These are phyloP conservation scores for Euclidia mi DNA, from an alignment of 2,888 invertebrate species.

Conservation along the genomic window DNA sequence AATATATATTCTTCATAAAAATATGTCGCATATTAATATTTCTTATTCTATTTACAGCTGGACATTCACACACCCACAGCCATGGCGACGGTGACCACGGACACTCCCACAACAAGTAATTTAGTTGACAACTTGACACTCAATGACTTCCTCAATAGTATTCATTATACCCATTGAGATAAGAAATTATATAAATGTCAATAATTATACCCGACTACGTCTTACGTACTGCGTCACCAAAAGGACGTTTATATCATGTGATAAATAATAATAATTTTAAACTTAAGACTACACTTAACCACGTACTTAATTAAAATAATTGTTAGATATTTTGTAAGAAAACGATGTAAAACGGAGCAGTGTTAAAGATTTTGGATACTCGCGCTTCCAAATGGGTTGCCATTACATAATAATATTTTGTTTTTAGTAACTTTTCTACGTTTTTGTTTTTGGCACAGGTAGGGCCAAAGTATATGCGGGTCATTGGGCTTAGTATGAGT, in stretches of 20 bases:
- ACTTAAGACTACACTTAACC: neutral
- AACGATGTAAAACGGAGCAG: constrained; percentile 27
- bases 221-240: constrained; percentile 18
- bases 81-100: constrained; percentile 57
- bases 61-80: constrained; percentile 75
- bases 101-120: constrained; percentile 63
- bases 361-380: constrained; percentile 41
- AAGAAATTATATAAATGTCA: no score
- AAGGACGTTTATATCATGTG: constrained; percentile 32
- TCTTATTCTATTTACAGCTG: constrained; percentile 67
- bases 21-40: no score
- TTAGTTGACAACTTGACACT: neutral
- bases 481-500: no score
- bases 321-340: constrained; percentile 18
- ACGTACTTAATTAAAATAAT: constrained; percentile 4
- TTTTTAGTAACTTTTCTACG: neutral
- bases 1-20: no score
- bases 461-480: no score
- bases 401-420: constrained; percentile 17
- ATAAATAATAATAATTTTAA: constrained; percentile 16
- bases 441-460: neutral
- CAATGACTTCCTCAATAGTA: no score
- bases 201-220: no score
- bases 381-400: constrained; percentile 25
- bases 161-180: no score